phyloP scores from a whole-genome alignment of 2,797 vertebrate genomes.

The Premnoplex brunnescens region DNA sequence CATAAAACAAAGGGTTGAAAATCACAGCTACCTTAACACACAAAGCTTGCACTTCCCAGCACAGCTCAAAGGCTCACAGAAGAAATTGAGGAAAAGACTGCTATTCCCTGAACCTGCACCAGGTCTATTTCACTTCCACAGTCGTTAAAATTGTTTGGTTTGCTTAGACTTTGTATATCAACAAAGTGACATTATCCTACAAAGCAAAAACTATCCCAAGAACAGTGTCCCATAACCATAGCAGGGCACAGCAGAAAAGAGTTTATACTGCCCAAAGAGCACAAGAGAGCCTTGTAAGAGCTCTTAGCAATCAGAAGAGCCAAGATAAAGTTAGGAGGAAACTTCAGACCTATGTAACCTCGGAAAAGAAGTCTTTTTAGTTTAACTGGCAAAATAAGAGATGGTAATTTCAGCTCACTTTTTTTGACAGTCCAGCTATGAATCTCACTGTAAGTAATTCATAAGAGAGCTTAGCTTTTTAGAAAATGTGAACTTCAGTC shows the following conservation, averaged over 20 bases:
- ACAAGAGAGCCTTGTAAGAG: background rate
- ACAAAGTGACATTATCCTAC: background rate
- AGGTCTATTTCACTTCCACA: background rate
- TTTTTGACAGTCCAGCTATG: background rate
- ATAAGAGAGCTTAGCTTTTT: background rate
- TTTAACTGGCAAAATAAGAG: background rate
- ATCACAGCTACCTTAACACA: background rate
- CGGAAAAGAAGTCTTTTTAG: background rate
- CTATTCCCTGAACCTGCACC: background rate
- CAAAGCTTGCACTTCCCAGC: background rate
- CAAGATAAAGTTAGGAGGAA: background rate
- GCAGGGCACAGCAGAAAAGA: background rate
- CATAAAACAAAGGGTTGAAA: background rate
- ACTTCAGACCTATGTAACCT: background rate
- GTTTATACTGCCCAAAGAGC: background rate
- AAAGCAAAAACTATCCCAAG: background rate
- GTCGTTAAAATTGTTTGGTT: background rate
- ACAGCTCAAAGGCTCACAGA: background rate
- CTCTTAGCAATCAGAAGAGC: background rate
- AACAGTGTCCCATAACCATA: background rate
- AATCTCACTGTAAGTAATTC: background rate
- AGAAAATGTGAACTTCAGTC: background rate
- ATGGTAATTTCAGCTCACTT: background rate
- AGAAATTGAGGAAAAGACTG: rapidly evolving
- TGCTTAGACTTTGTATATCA: background rate